Base-by-base conservation (phyloP, 2,797 vertebrate species). In the Oreochromis mossambicus region DNA sequence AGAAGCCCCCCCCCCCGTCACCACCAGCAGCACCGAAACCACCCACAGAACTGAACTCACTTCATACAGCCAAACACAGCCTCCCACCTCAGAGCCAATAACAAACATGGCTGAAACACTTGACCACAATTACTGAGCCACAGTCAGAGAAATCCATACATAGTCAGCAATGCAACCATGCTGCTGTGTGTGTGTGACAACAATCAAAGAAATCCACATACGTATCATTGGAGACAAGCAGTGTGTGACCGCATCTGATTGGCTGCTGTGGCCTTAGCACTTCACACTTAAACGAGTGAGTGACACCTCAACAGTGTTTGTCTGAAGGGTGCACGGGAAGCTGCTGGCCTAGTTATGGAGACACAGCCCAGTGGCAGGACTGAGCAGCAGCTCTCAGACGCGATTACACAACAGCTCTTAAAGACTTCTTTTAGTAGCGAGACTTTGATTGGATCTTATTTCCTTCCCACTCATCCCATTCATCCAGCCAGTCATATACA, bases 401-500 rank as follows among this genome's bases (percentile, higher is more conserved):
- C 91, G 89, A 95, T 96, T 95, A 95, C 92, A 94, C 93, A 92
- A 95, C 87, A 86, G 85, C 90, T 94, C 92, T 92, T 95, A 93
- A 90, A 94, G 91, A 91, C 68, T 86, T 92, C 91, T 94, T 92
- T 93, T 93, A 91, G 88, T 92, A 93, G 92, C 91, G 86, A 84
- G 89, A 90, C 86, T 86, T 73, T 80, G 86, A 91, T 88, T 91
- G 90, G 80, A 88, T 93, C 90, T 91, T 88, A 91, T 94, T 91
- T 89, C 88, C 84, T 89, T 90, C 88, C 88, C 85, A 86, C 89
- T 88, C 88, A 43, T 75, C 79, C 83, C 83, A 87, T 88, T 83
- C 87, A 86, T 19, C 84, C 84, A 75, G 43, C 15, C 10, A 75
- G 54, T 82, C 84, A 86, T 75, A 81, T 12, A 77, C 78, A n/a